Evolutionary conservation across 2,888 invertebrate species (phyloP).

Genomic region (Drosophila koepferae): DNA sequence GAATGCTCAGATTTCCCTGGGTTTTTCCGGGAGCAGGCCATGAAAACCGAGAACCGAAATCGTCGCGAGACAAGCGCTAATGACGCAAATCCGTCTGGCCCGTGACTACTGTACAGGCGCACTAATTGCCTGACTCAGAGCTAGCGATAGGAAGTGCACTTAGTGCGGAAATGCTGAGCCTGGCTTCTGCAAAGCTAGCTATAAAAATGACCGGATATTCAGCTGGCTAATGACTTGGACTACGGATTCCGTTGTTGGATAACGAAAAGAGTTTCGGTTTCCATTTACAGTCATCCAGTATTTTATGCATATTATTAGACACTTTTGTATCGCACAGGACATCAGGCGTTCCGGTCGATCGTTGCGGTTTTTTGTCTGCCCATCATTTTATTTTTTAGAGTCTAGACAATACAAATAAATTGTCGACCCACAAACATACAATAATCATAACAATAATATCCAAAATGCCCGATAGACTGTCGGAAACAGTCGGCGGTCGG

Average conservation of each 20-base stretch:
- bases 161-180: slow-evolving; percentile 69
- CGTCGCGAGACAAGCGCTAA: slow-evolving; percentile 45
- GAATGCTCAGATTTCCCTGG: slow-evolving; percentile 62
- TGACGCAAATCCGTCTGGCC: slow-evolving; percentile 78
- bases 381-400: slow-evolving; percentile 1
- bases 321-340: slow-evolving; percentile 35
- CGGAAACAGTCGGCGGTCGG: slow-evolving; percentile 60
- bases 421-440: slow-evolving; percentile 70
- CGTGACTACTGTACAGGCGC: slow-evolving; percentile 27
- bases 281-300: slow-evolving; percentile 12
- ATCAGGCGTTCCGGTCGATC: slow-evolving; percentile 45
- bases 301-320: slow-evolving; percentile 36
- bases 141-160: slow-evolving; percentile 60
- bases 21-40: slow-evolving; percentile 66
- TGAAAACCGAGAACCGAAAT: slow-evolving; percentile 50
- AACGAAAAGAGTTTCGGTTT: slow-evolving; percentile 45
- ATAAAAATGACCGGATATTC: slow-evolving; percentile 74
- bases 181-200: slow-evolving; percentile 71
- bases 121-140: slow-evolving; percentile 73
- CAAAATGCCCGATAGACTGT: slow-evolving; percentile 56
- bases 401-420: slow-evolving; percentile 62
- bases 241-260: slow-evolving; percentile 41
- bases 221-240: slow-evolving; percentile 58
- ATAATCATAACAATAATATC: slow-evolving; percentile 76
- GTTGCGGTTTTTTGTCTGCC: slow-evolving; percentile 58